Evolutionary conservation across 2,797 vertebrate species (phyloP).

Genomic region (Anomalospiza imberbis): DNA sequence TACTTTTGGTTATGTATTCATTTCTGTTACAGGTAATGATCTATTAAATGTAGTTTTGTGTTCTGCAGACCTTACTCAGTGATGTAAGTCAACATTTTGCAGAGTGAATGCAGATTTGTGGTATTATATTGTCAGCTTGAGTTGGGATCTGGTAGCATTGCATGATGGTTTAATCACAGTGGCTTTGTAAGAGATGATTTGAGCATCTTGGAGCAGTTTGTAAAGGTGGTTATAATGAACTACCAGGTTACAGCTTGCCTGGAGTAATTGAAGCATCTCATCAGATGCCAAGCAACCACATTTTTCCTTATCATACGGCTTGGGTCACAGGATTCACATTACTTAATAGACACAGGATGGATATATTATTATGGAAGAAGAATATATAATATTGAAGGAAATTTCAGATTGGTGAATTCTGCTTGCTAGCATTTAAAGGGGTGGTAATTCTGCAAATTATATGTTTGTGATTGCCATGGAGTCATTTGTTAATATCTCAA

Average conservation of each 20-base stretch:
- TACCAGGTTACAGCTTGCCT: slow-evolving; percentile 49
- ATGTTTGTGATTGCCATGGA: neutral
- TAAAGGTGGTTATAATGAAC: slow-evolving; percentile 46
- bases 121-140: slow-evolving; percentile 8
- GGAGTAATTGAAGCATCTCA: slow-evolving; percentile 68
- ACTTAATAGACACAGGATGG: neutral
- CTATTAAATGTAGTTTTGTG: neutral
- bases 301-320: neutral
- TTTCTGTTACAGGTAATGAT: neutral
- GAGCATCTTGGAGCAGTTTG: slow-evolving; percentile 25
- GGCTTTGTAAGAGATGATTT: slow-evolving; percentile 8
- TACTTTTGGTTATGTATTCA: neutral
- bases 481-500: neutral
- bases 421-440: neutral
- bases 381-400: neutral
- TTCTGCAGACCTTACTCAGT: neutral
- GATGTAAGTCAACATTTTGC: neutral
- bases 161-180: slow-evolving; percentile 15
- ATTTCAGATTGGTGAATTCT: neutral
- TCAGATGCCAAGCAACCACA: neutral
- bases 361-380: neutral
- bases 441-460: neutral
- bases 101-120: neutral
- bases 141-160: neutral
- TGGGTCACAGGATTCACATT: neutral